phyloP scores from a whole-genome alignment of 2,797 vertebrate species.

The Amblyraja radiata region DNA sequence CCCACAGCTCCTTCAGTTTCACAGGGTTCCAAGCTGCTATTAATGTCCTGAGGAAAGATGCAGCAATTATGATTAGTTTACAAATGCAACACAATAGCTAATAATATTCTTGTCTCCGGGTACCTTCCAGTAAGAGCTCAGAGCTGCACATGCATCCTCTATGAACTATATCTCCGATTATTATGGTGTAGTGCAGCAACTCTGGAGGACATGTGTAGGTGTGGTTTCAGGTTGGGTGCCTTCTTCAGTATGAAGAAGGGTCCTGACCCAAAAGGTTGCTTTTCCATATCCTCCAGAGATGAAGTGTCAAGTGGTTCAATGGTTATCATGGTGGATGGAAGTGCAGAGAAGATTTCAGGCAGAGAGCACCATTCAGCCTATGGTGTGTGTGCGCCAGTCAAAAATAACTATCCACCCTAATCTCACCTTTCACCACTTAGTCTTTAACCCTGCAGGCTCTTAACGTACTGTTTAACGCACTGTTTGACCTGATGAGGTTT shows the following conservation, averaged over 20 bases:
- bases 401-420: no score
- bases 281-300: no score
- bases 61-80: background rate
- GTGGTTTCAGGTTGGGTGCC: no score
- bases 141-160: background rate
- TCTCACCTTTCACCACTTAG: no score
- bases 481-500: no score
- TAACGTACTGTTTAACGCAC: no score
- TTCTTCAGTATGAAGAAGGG: no score
- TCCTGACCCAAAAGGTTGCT: no score
- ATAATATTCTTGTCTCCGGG: background rate
- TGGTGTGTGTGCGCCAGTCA: background rate
- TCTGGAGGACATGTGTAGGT: no score
- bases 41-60: background rate
- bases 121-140: no score
- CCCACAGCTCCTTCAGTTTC: background rate
- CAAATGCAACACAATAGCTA: background rate
- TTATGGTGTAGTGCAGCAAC: background rate
- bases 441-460: no score
- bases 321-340: background rate
- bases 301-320: no score
- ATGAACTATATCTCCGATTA: background rate
- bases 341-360: background rate
- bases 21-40: background rate
- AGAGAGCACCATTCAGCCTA: background rate